phyloP scores from a whole-genome alignment of 2,888 invertebrate species.

The Clostera curtula region DNA sequence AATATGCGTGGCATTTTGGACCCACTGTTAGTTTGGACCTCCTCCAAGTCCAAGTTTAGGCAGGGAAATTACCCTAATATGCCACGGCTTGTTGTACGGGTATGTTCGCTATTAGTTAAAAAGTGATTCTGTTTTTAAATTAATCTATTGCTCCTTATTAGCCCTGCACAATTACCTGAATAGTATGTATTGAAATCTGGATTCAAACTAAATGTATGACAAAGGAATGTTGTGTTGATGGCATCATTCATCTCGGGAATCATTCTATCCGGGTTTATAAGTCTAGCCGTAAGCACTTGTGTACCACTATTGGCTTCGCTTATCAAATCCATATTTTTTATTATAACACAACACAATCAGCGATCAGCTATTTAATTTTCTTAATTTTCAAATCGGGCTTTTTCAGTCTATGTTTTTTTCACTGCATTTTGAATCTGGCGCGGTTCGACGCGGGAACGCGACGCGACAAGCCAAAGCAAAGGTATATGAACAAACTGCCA shows the following conservation, averaged over 20 bases:
- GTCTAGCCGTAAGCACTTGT: constrained; percentile 41
- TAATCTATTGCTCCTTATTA: too few relatives aligned
- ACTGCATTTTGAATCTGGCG: constrained; percentile 27
- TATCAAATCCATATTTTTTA: constrained; percentile 44
- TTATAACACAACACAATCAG: constrained; percentile 6
- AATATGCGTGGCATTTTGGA: too few relatives aligned
- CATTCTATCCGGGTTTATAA: constrained; percentile 44
- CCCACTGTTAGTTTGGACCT: too few relatives aligned
- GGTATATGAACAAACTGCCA: constrained; percentile 34
- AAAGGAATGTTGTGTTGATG: constrained; percentile 53
- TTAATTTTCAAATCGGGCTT: constrained; percentile 4
- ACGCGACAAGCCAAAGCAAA: constrained; percentile 23
- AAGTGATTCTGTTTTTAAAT: too few relatives aligned
- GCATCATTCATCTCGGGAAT: constrained; percentile 37
- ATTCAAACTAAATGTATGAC: constrained; percentile 49
- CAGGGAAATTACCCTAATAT: too few relatives aligned
- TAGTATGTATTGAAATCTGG: constrained; percentile 56
- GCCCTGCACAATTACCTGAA: constrained; percentile 49
- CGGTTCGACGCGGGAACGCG: constrained; percentile 14
- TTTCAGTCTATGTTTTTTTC: too few relatives aligned
- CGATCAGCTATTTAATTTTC: constrained; percentile 7
- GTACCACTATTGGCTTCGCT: constrained; percentile 40
- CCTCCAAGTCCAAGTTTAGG: too few relatives aligned
- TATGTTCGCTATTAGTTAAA: too few relatives aligned
- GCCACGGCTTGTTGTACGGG: too few relatives aligned